Base-by-base conservation (phyloP, 1,140 invertebrate genomes). In the Cotesia chilonis region DNA sequence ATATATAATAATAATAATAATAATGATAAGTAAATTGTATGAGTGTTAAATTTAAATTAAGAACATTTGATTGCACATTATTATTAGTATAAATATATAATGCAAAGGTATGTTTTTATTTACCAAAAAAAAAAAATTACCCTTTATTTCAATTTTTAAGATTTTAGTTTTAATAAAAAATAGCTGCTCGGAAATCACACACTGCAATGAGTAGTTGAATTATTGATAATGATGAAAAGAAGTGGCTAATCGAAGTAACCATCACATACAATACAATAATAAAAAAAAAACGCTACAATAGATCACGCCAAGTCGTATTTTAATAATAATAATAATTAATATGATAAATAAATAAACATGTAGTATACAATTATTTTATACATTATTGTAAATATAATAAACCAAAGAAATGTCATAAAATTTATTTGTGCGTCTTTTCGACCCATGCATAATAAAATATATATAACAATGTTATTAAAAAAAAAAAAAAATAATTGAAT, bases 321-420 rank as follows among this genome's bases (percentile, higher is more conserved):
- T 77, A 76, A 77, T 78, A 71, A 61, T 20, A 41, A 17, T 35
- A 14, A 47, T 36, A 57, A 36, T 14, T 75, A 61, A 73, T 67
- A 72, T 60, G 61, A 70, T 68, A 10, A 37, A 14, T 4, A 55
- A 9, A 57, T 17, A 52, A 7, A 60, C 61, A 9, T 35, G 61
- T 78, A 75, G 70, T 70, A 75, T 74, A 38, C 75, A 74, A 77
- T 79, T 76, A 73, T 79, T 83, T 81, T 78, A 77, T 83, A 73
- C 71, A 54, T 68, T 77, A 74, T 75, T 82, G 77, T 79, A 80
- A 47, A 47, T 74, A 81, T 79, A 79, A 76, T 64, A 41, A 76
- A 82, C 68, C 76, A 81, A 79, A 81, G 75, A 82, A 79, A 79
- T 73, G 61, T 74, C 74, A 79, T 76, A 77, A 76, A 64, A 71